phyloP scores from a whole-genome alignment of 2,888 invertebrate species.

The Hirtodrosophila histrioides region DNA sequence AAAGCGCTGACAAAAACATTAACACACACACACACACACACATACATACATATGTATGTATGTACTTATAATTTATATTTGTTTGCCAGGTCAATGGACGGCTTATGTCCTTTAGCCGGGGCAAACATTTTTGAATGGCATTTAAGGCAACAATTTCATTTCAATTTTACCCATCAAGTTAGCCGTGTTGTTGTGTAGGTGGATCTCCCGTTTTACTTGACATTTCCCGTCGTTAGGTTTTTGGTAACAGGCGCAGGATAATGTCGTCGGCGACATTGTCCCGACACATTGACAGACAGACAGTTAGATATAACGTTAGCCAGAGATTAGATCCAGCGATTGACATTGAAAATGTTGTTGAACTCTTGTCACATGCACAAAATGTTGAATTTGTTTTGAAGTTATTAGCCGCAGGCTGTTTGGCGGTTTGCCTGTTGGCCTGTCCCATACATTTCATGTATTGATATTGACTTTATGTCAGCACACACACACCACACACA shows the following conservation, averaged over 20 bases:
- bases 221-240: constrained; percentile 56
- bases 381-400: constrained; percentile 40
- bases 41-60: neutral
- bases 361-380: constrained; percentile 47
- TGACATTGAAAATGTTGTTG: constrained; percentile 76
- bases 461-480: constrained; percentile 47
- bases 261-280: constrained; percentile 29
- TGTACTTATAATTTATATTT: constrained; percentile 15
- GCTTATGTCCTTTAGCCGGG: constrained; percentile 52
- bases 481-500: constrained; percentile 9
- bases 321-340: constrained; percentile 37
- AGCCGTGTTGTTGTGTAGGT: constrained; percentile 17
- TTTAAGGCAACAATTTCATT: constrained; percentile 63
- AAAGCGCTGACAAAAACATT: constrained; percentile 23
- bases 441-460: constrained; percentile 39
- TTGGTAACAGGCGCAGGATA: constrained; percentile 55
- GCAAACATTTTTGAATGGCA: constrained; percentile 46
- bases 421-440: constrained; percentile 5
- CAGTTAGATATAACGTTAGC: constrained; percentile 25
- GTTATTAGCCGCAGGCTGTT: constrained; percentile 33
- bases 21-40: constrained; percentile 3
- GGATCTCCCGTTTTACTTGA: constrained; percentile 11
- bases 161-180: constrained; percentile 64
- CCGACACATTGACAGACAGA: constrained; percentile 7
- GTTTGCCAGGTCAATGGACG: constrained; percentile 46